Percentiles rank a stretch among this genome's conserved stretches.
phyloP scores from a whole-genome alignment of 2,797 vertebrate species.

The Hybognathus amarus region DNA sequence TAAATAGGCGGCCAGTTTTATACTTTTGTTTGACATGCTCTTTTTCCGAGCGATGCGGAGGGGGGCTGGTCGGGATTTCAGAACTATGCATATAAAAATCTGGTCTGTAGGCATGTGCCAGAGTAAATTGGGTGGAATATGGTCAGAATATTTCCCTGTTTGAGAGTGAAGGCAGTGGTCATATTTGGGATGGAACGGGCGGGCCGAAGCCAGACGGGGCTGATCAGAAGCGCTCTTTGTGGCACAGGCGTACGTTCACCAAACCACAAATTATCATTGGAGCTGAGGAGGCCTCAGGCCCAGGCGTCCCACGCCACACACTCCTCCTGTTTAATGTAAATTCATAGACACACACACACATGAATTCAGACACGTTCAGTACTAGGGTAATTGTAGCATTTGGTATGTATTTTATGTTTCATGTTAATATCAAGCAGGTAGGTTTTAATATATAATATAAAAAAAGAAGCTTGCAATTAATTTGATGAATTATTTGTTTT shows the following conservation, averaged over 20 bases:
- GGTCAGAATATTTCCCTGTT: conserved; percentile 86
- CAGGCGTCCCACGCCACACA: conserved; percentile 66
- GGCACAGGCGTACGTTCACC: conserved; percentile 82
- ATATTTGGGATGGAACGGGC: conserved; percentile 84
- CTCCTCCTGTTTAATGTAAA: conserved; percentile 50
- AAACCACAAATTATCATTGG: conserved; percentile 94
- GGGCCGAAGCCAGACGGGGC: conserved; percentile 76
- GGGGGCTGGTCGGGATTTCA: conserved; percentile 52
- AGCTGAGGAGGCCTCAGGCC: conserved; percentile 76
- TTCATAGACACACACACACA: conserved; percentile 13
- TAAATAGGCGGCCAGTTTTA: conserved; percentile 70
- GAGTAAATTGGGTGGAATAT: conserved; percentile 82
- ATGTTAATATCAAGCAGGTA: neutral
- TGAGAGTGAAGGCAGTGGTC: conserved; percentile 77
- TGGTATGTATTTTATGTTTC: neutral
- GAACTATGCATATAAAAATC: conserved; percentile 73
- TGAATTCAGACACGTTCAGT: neutral
- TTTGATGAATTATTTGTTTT: neutral
- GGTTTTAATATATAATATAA: too few relatives aligned
- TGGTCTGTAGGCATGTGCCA: conserved; percentile 72
- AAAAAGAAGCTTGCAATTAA: neutral
- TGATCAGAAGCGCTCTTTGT: conserved; percentile 92
- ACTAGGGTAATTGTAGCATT: neutral
- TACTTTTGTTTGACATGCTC: conserved; percentile 70
- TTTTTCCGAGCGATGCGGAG: conserved; percentile 57